These are phyloP conservation scores for Symphodus melops DNA, from an alignment of 2,113 vertebrate species.

Conservation along the genomic window DNA sequence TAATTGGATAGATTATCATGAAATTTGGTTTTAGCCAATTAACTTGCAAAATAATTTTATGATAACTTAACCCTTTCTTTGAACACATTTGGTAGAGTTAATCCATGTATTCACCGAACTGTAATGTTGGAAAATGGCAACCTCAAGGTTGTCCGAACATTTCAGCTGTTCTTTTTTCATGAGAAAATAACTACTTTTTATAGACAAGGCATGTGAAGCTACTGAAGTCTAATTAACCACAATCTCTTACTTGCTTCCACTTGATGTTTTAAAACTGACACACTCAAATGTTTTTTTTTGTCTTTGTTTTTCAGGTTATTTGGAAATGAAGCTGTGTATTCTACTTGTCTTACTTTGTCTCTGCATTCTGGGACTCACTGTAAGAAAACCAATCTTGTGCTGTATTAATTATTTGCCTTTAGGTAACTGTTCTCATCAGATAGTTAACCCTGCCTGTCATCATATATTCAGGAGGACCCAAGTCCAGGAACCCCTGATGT, in stretches of 20 bases:
- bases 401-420: background rate
- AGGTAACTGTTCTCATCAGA: background rate
- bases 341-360: conserved; percentile 45
- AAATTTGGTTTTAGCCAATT: background rate
- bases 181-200: too few relatives aligned
- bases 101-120: too few relatives aligned
- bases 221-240: too few relatives aligned
- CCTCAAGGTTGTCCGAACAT: too few relatives aligned
- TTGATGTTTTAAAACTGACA: too few relatives aligned
- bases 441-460: background rate
- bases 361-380: conserved; percentile 42
- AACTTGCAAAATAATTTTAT: too few relatives aligned
- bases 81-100: too few relatives aligned
- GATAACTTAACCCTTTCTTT: too few relatives aligned
- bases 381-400: conserved; percentile 22
- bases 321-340: conserved; percentile 58
- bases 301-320: conserved; percentile 47
- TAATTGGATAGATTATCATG: background rate
- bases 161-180: too few relatives aligned
- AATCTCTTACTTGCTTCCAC: background rate
- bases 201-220: too few relatives aligned
- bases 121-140: too few relatives aligned
- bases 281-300: background rate
- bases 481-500: conserved; percentile 12
- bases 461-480: conserved; percentile 24